Evolutionary conservation across 2,888 invertebrate species (phyloP), one percentile per base, ranked within the genome.

Genomic region (Strigamia transsilvanica): DNA sequence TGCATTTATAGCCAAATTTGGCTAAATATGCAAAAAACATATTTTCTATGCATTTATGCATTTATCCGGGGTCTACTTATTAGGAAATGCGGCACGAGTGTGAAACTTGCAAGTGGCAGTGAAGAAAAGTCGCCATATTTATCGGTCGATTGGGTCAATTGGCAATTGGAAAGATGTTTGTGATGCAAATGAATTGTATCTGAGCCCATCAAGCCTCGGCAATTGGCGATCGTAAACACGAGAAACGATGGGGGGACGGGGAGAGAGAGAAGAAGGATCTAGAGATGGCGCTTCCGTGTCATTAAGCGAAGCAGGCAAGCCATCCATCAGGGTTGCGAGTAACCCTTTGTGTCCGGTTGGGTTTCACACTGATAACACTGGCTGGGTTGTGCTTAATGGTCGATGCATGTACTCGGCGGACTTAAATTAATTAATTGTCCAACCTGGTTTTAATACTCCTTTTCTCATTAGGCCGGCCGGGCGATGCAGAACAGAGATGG

Each of bases 141-240:
- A 18, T 51, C 51, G 51, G 15, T 18, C 51, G 51, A 51, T 51
- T 51, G 51, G 51, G 51, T 51, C 51, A 51, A 51, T 51, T 51
- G 51, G 51, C 51, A 51, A 51, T 51, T 51, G 51, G 51, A 51
- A 51, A 51, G 51, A 51, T 51, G 51, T 51, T 51, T 51, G 51
- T 51, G 51, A 51, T 51, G 51, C 51, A 51, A 51, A 51, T 51
- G 51, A 51, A 51, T 51, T 51, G 51, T 51, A 51, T 51, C n/a
- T 51, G 51, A 51, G 51, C n/a, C 51, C 15, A 51, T 51, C 51
- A 51, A 51, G 51, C n/a, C 51, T 51, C n/a, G 18, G 51, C 51
- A 51, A 51, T 51, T 51, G 51, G 51, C 51, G 51, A 51, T 51
- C 51, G 51, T 51, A 51, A 51, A 51, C 51, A 51, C 51, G 51